Base-by-base conservation (phyloP, 1,140 invertebrate species). In the Leptinotarsa texana region DNA sequence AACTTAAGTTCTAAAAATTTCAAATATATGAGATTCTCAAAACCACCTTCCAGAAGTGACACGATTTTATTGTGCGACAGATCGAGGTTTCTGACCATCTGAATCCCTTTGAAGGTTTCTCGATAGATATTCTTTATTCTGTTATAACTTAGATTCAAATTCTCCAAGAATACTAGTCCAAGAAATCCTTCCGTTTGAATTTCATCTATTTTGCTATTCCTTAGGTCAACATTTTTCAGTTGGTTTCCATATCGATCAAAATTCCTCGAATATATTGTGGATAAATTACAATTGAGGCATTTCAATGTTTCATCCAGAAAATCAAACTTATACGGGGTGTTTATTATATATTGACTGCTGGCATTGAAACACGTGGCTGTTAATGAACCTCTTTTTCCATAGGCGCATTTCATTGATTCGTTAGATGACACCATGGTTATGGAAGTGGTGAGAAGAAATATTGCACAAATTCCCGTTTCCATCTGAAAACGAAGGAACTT, bases 1-100 rank as follows among this genome's bases (percentile, higher is more conserved):
- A 86, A 77, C 0, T 90, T 91, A 1, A 93, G 79, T 78, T 91
- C 88, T 0, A 93, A 79, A 13, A 77, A 78, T 11, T 83, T 84
- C 8, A 93, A 74, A 72, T 83, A 79, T 2, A 47, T 22, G 13
- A 85, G 63, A 76, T 84, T 83, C 21, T 75, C 65, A 76, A 85
- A 84, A 15, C 81, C 81, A 21, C 75, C 70, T 4, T 80, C 75
- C 0, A 73, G 61, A 18, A 85, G 75, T 33, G 80, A 77, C 22
- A 48, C 75, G 11, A 85, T 81, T 33, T 78, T 27, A 75, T 85
- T 85, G 42, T 82, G 74, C 4, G 71, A 63, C 24, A 85, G 24
- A 69, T 83, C 72, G 2, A 85, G 74, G 13, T 18, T 63, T 15
- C 63, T 67, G 18, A 85, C 75, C 72, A 82, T 83, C 69, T 82